Percentiles rank a stretch among this genome's conserved stretches.
Conservation (phyloP, 2,797 vertebrate genomes). For the Bucorvus abyssinicus region DNA sequence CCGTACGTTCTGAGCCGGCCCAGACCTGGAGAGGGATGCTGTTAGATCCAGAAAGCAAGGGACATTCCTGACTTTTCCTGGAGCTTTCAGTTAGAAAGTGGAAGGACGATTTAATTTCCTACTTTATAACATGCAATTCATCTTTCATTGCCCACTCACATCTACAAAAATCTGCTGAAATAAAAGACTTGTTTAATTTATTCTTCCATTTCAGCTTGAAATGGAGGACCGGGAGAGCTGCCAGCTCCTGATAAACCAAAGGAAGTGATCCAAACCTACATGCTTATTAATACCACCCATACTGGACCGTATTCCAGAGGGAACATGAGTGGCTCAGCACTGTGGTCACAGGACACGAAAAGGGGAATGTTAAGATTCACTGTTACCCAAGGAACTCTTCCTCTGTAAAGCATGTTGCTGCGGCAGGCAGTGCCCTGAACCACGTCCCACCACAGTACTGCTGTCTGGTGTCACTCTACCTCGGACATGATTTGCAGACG, state of each 20-base stretch:
- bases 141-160: not conserved
- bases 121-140: not conserved
- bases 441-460: fast-evolving
- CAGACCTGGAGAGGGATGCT: not conserved
- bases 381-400: not conserved
- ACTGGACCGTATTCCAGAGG: not conserved
- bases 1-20: not conserved
- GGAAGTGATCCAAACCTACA: not conserved
- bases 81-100: not conserved
- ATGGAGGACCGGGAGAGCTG: not conserved
- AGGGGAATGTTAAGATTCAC: not conserved
- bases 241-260: not conserved
- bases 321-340: not conserved
- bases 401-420: not conserved
- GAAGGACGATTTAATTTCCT: not conserved
- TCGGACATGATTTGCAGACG: not conserved
- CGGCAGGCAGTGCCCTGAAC: not conserved
- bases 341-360: not conserved
- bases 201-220: not conserved
- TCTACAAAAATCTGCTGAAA: not conserved
- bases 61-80: not conserved
- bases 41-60: not conserved
- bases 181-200: not conserved
- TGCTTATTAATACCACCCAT: not conserved
- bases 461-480: not conserved